Evolutionary conservation across 1,140 invertebrate species (phyloP).

Genomic region (Berghia stephanieae): DNA sequence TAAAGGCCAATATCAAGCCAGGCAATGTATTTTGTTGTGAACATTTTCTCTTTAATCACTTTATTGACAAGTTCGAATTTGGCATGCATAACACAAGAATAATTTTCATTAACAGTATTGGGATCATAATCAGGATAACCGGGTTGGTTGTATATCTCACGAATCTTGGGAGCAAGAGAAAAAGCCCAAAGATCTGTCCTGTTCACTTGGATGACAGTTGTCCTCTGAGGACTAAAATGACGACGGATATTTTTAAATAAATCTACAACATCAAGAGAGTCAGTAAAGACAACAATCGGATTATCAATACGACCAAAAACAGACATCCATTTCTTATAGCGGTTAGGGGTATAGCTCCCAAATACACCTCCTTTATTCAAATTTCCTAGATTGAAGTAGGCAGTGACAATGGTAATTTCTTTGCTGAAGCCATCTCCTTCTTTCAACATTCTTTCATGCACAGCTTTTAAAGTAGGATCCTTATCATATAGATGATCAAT

Average conservation of each 20-base stretch:
- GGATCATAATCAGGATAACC: constrained; percentile 52
- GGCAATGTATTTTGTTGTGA: constrained; percentile 51
- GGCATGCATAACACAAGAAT: constrained; percentile 59
- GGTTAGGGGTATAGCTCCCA: constrained; percentile 37
- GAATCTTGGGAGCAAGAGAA: constrained; percentile 41
- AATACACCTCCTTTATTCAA: constrained; percentile 43
- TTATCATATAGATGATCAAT: constrained; percentile 29
- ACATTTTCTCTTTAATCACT: constrained; percentile 45
- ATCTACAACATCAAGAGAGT: constrained; percentile 37
- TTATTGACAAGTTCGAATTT: constrained; percentile 56
- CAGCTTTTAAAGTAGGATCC: constrained; percentile 24
- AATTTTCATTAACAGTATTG: constrained; percentile 54
- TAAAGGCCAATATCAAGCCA: constrained; percentile 61
- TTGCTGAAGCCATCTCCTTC: constrained; percentile 2
- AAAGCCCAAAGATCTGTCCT: constrained; percentile 55
- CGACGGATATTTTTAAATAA: constrained; percentile 32
- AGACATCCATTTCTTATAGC: constrained; percentile 50
- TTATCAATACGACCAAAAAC: constrained; percentile 46
- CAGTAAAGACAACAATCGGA: constrained; percentile 48
- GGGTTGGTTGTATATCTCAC: constrained; percentile 45
- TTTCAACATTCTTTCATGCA: constrained; percentile 31
- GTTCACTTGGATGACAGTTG: constrained; percentile 40
- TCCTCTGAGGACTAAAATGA: constrained; percentile 38
- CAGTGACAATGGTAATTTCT: constrained; percentile 52
- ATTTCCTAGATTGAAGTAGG: constrained; percentile 49